Evolutionary conservation across 1,140 invertebrate genomes (phyloP), one percentile per base, ranked within the genome.

Genomic region (Thalassaphorura encarpata): DNA sequence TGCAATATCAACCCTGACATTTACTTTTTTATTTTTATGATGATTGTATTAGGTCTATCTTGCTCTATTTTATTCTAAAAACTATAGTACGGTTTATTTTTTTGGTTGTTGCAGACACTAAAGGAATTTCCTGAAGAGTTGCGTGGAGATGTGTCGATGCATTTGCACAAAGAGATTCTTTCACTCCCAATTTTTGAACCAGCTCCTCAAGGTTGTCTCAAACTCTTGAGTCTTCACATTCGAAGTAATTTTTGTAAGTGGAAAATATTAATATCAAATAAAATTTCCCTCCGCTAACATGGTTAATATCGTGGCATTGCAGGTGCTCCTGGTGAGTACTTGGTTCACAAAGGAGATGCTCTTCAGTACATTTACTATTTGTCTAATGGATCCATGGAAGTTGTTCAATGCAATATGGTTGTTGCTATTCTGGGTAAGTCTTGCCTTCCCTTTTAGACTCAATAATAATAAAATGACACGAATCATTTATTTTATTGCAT

Each of bases 341-440:
- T 98, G 15, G 87, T 98, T 19, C 94, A 98, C 73, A 87, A 89
- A 73, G 94, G 95, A 21, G 96, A 99, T 70, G 92, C 95, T 1
- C 79, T 99, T 1, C 87, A 88, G 39, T 94, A 92, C 64, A 87
- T 98, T 62, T 96, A 97, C 74, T 95, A 95, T 70, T 82, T 97
- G 31, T 95, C 89, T 71, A 93, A 95, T 66, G 96, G 95, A 3
- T 97, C 92, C 4, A 97, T 99, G 84, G 95, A 99, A 75, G 94
- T 98, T 33, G 85, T 98, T 56, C 93, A 96, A 71, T 89, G 97
- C 69, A 87, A 87, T 58, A 95, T 97, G 84, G 95, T 99, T 45
- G 93, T 98, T 19, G 95, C 95, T 43, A 98, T 99, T 69, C 77
- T 98, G 67, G 94, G 95, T 96, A 77, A 78, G 75, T 67, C 31